Percentiles rank a stretch among this genome's conserved stretches.
These are phyloP conservation scores for Diploscapter pachys DNA, from an alignment of 1,140 invertebrate species.

Conservation along the genomic window DNA sequence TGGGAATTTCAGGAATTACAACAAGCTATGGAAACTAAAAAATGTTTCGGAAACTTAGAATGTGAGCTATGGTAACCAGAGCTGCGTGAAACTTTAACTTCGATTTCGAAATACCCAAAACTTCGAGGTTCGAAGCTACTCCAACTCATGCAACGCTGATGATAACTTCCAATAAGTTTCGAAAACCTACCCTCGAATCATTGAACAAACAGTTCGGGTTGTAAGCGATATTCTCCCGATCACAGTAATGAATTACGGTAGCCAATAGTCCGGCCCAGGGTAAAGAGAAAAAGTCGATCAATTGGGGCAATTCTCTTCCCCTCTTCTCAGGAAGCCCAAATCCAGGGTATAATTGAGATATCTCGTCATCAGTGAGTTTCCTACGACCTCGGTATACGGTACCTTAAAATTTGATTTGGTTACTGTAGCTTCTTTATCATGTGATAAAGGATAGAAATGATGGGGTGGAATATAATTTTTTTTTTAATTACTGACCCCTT, in stretches of 20 bases:
- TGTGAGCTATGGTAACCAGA: not conserved
- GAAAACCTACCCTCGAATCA: slow-evolving; percentile 77
- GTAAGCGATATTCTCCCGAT: slow-evolving; percentile 81
- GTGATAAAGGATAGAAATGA: not conserved
- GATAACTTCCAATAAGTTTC: not conserved
- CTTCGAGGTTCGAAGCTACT: too few species aligned
- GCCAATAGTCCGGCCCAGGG: slow-evolving; percentile 90
- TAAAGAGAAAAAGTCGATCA: slow-evolving; percentile 93
- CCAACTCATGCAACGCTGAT: too few species aligned
- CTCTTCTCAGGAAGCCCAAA: slow-evolving; percentile 60
- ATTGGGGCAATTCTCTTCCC: slow-evolving; percentile 59
- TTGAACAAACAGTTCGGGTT: slow-evolving; percentile 91
- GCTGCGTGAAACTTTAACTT: too few species aligned
- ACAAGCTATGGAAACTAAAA: not conserved
- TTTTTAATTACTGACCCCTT: slow-evolving; percentile 68
- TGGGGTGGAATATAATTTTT: not conserved
- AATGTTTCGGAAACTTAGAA: slow-evolving; percentile 20
- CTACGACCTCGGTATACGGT: slow-evolving; percentile 77
- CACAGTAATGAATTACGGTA: slow-evolving; percentile 88
- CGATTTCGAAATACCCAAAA: too few species aligned
- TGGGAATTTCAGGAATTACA: too few species aligned
- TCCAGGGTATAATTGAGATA: slow-evolving; percentile 69
- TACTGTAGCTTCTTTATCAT: not conserved
- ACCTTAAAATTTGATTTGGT: slow-evolving; percentile 1
- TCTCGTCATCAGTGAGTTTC: slow-evolving; percentile 77